Evolutionary conservation across 2,888 invertebrate genomes (phyloP).

Genomic region (Anorthoa munda): DNA sequence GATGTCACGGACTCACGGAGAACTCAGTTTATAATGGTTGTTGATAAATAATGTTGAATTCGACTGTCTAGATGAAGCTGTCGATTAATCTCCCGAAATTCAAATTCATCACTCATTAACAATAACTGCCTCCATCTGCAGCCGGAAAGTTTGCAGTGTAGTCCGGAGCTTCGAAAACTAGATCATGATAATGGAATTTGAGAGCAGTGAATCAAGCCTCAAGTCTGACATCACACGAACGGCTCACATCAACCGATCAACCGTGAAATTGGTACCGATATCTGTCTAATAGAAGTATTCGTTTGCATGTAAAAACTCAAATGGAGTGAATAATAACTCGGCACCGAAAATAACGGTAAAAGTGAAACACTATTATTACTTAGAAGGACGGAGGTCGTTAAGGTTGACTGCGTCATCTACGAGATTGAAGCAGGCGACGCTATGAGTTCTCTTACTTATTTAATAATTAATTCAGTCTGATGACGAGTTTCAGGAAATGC

Average conservation of each 20-base stretch:
- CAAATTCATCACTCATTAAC: neutral
- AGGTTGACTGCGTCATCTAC: constrained; percentile 13
- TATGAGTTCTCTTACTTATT: constrained; percentile 1
- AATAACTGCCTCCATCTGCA: neutral
- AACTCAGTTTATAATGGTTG: too few relatives aligned
- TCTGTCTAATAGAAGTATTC: constrained; percentile 26
- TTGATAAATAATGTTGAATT: neutral
- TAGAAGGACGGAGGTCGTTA: constrained; percentile 17
- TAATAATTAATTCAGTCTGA: neutral
- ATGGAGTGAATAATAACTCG: constrained; percentile 14
- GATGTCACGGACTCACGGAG: neutral
- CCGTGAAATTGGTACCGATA: constrained; percentile 40
- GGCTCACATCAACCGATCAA: constrained; percentile 26
- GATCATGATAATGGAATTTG: neutral
- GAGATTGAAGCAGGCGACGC: neutral
- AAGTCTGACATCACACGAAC: neutral
- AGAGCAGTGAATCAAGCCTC: constrained; percentile 1
- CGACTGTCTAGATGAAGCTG: neutral
- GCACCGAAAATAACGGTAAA: constrained; percentile 31
- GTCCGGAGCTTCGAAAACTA: neutral
- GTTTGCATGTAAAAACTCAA: constrained; percentile 27
- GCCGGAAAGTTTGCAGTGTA: neutral
- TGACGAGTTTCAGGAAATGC: neutral
- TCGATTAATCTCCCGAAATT: neutral
- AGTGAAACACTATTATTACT: constrained; percentile 25